Evolutionary conservation across 2,797 vertebrate species (phyloP), one percentile per base, ranked within the genome.

Genomic region (Halcyon badia): DNA sequence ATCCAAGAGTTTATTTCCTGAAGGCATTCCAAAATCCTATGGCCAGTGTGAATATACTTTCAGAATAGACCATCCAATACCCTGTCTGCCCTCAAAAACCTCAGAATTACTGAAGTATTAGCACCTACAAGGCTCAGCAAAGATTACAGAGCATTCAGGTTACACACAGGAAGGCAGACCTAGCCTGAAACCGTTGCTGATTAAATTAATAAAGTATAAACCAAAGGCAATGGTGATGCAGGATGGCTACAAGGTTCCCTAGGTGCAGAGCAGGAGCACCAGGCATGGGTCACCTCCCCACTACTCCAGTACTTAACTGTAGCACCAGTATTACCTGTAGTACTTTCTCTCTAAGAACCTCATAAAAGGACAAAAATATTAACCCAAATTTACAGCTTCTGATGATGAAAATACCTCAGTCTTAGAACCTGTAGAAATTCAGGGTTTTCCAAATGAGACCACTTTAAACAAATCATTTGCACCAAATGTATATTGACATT

Each of bases 1-100:
- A 88, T 96, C 96, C 91, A 94, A 94, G 44, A 94, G 33, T 81
- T 94, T 89, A 83, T 94, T 95, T 94, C 94, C 91, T 96, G 57
- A 94, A 89, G 82, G 22, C 76, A 83, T 94, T 95, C 95, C 87
- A 96, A 95, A 95, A 69, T 81, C 65, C 58, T 89, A 94, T 86
- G 87, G 89, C 81, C 92, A 92, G 75, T 68, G 71, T 87, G 92
- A 93, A 90, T 87, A 82, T 41, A 62, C 42, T 39, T 46, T 79
- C 78, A 92, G 90, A 95, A 94, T 84, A 96, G 75, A 85, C 78
- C 64, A 84, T 84, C 81, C 89, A 89, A 89, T 73, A 85, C 33
- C 68, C 78, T 48, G 83, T 89, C 90, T 94, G 62, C 75, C 89
- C 94, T 89, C 35, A 21, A 77, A 96, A 92, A 51, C 37, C 88